Conservation (phyloP, 2,797 vertebrate genomes). For the Tympanoctomys barrerae region DNA sequence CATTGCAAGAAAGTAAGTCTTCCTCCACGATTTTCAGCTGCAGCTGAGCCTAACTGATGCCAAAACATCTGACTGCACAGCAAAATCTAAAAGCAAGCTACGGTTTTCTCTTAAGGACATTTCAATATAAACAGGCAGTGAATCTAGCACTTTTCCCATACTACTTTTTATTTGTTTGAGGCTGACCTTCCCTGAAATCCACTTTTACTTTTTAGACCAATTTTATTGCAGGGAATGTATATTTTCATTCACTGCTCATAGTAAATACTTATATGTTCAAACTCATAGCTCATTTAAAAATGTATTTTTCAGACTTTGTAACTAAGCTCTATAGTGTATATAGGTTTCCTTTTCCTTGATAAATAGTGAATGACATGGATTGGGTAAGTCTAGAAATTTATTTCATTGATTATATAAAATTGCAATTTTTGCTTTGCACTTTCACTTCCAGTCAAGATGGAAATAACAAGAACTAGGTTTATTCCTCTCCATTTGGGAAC, state of each 20-base stretch:
- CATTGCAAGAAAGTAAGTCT: not conserved
- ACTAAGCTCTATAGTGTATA: not conserved
- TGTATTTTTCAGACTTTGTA: conserved; percentile 25
- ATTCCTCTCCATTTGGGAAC: not conserved
- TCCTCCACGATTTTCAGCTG: conserved; percentile 5
- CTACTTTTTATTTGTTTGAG: not conserved
- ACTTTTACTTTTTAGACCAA: conserved; percentile 31
- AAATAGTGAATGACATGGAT: not conserved
- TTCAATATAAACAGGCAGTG: not conserved
- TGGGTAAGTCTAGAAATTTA: not conserved
- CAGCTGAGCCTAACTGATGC: not conserved
- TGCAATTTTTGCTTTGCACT: not conserved
- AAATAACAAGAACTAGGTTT: not conserved
- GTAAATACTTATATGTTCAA: not conserved
- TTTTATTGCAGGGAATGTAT: not conserved
- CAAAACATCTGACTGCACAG: conserved; percentile 35
- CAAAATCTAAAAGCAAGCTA: not conserved
- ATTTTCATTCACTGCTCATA: conserved; percentile 21
- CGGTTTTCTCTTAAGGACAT: not conserved
- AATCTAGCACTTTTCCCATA: not conserved
- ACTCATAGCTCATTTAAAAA: not conserved
- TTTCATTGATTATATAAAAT: conserved; percentile 21
- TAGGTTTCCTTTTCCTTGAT: not conserved
- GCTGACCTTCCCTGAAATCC: not conserved
- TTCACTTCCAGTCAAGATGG: not conserved